Conservation (phyloP, 1,140 invertebrate species). For the Euura saliciscinereae region DNA sequence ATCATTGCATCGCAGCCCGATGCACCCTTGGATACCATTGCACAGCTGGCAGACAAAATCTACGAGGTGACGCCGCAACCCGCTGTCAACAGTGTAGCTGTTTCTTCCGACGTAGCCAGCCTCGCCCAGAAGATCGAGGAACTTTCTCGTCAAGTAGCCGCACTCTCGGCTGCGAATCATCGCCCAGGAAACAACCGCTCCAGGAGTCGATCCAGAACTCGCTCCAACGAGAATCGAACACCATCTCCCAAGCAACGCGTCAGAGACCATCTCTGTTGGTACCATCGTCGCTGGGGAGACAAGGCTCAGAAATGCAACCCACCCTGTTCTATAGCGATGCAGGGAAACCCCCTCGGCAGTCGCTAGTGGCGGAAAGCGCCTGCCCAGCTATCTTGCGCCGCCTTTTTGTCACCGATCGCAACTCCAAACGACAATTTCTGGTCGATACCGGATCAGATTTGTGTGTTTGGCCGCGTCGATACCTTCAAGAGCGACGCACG, state of each 20-base stretch:
- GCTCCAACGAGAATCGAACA: no score
- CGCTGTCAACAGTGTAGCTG: background rate
- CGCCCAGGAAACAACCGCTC: background rate
- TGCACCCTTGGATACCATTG: slow-evolving; percentile 29
- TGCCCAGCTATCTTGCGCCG: slow-evolving; percentile 10
- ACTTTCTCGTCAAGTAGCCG: background rate
- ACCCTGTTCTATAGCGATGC: background rate
- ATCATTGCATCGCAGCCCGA: slow-evolving; percentile 24
- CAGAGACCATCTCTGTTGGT: background rate
- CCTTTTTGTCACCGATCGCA: slow-evolving; percentile 11
- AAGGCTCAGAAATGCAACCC: background rate
- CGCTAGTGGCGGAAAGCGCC: background rate
- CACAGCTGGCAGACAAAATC: slow-evolving; percentile 51
- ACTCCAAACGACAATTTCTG: slow-evolving; percentile 15
- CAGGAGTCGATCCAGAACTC: background rate
- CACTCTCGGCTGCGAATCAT: background rate
- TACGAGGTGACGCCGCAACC: slow-evolving; percentile 33
- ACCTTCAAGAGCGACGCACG: background rate
- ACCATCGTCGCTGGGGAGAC: background rate
- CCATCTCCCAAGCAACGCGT: no score
- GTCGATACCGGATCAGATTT: slow-evolving; percentile 18
- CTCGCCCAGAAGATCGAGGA: background rate
- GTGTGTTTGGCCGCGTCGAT: slow-evolving; percentile 5
- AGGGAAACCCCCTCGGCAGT: slow-evolving; percentile 10
- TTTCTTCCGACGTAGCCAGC: background rate